Percentiles rank a stretch among this genome's conserved stretches.
These are phyloP conservation scores for Glaucopsyche alexis DNA, from an alignment of 2,888 invertebrate genomes.

Conservation along the genomic window DNA sequence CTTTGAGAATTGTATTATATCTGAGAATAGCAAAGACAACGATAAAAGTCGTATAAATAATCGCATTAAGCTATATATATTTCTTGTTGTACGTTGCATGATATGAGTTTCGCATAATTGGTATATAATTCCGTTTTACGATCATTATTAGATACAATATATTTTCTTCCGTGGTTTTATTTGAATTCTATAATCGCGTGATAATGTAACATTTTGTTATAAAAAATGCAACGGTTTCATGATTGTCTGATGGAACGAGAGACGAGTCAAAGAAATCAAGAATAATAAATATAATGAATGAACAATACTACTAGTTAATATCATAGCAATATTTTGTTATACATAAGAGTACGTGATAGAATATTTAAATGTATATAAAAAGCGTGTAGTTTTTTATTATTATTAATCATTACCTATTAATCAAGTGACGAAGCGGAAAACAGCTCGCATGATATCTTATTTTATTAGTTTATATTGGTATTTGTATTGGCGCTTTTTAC, in stretches of 20 bases:
- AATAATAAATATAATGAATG: slow-evolving; percentile 31
- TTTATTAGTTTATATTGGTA: background rate
- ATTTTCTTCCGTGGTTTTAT: slow-evolving; percentile 45
- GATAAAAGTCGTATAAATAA: slow-evolving; percentile 7
- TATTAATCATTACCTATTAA: background rate
- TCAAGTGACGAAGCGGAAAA: slow-evolving; percentile 3
- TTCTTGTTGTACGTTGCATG: slow-evolving; percentile 37
- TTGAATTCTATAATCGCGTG: slow-evolving; percentile 47
- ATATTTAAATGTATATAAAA: slow-evolving; percentile 3
- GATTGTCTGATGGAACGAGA: slow-evolving; percentile 40
- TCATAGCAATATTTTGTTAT: slow-evolving; percentile 9
- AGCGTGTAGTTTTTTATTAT: background rate
- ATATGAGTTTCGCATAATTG: slow-evolving; percentile 42
- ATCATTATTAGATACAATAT: slow-evolving; percentile 42
- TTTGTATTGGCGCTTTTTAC: background rate
- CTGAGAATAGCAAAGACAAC: slow-evolving; percentile 13
- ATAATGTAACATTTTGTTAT: slow-evolving; percentile 42
- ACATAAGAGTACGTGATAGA: background rate
- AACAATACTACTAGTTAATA: background rate
- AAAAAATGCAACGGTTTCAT: slow-evolving; percentile 41
- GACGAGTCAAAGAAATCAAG: slow-evolving; percentile 34
- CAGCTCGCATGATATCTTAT: background rate
- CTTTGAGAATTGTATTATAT: background rate
- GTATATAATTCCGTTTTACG: slow-evolving; percentile 42
- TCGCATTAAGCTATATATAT: background rate